Conservation (phyloP, 2,888 invertebrate genomes). For the Parapristionchus giblindavisi region DNA sequence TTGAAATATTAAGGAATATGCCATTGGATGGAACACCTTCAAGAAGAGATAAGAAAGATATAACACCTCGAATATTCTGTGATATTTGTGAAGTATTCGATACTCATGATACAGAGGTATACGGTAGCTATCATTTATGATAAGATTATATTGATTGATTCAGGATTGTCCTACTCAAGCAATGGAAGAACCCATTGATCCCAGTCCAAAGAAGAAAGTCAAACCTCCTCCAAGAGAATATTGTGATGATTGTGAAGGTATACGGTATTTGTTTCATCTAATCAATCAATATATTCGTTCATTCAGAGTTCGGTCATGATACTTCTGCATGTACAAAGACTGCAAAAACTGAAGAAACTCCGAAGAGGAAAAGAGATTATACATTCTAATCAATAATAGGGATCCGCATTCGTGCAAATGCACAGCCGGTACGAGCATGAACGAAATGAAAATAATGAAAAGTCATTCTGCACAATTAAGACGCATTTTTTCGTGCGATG, state of each 20-base stretch:
- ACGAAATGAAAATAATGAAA: too few relatives aligned
- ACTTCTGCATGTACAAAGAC: slow-evolving; percentile 15
- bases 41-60: slow-evolving; percentile 38
- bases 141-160: not conserved
- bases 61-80: slow-evolving; percentile 87
- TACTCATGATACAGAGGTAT: slow-evolving; percentile 94
- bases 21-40: slow-evolving; percentile 32
- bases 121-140: not conserved
- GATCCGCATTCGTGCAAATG: too few relatives aligned
- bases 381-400: slow-evolving; percentile 29
- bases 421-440: too few relatives aligned
- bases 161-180: slow-evolving; percentile 39
- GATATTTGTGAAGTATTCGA: slow-evolving; percentile 98
- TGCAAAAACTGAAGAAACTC: not conserved
- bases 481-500: too few relatives aligned
- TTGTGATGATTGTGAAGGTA: slow-evolving; percentile 91
- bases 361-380: slow-evolving; percentile 29
- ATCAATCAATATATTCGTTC: not conserved
- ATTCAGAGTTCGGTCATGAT: slow-evolving; percentile 35
- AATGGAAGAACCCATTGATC: slow-evolving; percentile 20
- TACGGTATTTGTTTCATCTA: not conserved
- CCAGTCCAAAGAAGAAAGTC: slow-evolving; percentile 38
- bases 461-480: too few relatives aligned
- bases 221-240: slow-evolving; percentile 78
- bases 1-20: slow-evolving; percentile 75